Evolutionary conservation across 2,888 invertebrate species (phyloP).

Genomic region (Plagodis pulveraria): DNA sequence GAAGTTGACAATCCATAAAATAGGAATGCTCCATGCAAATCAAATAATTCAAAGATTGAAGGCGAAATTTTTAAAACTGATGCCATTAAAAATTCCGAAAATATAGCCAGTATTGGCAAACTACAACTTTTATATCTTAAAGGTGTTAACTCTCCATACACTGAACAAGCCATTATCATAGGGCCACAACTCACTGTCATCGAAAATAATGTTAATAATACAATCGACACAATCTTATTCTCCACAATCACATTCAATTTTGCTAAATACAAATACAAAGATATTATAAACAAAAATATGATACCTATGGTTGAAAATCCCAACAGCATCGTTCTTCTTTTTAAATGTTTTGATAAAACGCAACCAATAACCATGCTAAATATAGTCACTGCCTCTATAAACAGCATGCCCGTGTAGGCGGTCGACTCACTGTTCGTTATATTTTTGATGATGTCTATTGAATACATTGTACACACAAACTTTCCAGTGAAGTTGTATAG

Average conservation of each 20-base stretch:
- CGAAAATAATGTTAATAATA: constrained; percentile 47
- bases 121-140: constrained; percentile 44
- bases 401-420: constrained; percentile 51
- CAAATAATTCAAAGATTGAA: constrained; percentile 41
- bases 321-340: constrained; percentile 44
- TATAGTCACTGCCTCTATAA: constrained; percentile 54
- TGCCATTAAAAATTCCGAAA: constrained; percentile 40
- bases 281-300: constrained; percentile 44
- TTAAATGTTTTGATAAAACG: constrained; percentile 41
- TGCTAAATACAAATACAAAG: constrained; percentile 51
- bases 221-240: constrained; percentile 44
- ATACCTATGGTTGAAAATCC: constrained; percentile 46
- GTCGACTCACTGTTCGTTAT: constrained; percentile 39
- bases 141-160: constrained; percentile 51
- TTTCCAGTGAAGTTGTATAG: constrained; percentile 30
- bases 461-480: constrained; percentile 28
- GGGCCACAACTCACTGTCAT: constrained; percentile 52
- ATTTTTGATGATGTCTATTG: constrained; percentile 36
- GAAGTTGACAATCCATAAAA: constrained; percentile 47
- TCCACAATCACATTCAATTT: constrained; percentile 40
- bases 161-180: constrained; percentile 48
- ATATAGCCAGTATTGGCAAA: constrained; percentile 40
- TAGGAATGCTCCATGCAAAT: constrained; percentile 48
- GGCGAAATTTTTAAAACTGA: constrained; percentile 49
- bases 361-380: constrained; percentile 45